Evolutionary conservation across 2,888 invertebrate genomes (phyloP), one percentile per base, ranked within the genome.

Genomic region (Pseudoips prasinana): DNA sequence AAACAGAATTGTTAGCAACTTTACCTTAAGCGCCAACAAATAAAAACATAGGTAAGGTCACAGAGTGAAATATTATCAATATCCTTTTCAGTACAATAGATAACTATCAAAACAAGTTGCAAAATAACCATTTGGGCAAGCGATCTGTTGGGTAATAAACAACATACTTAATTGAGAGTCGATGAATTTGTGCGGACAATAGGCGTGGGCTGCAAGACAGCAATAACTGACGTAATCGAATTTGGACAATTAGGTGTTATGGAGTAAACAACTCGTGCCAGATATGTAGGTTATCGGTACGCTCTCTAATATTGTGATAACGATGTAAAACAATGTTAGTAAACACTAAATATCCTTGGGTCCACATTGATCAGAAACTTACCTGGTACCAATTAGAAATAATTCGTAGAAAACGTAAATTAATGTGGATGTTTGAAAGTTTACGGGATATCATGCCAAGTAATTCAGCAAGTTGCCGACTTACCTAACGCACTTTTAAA

Each of bases 261-360:
- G 64, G 56, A 66, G 72, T 73, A 79, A 81, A 77, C 71, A 71
- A 65, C 59, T 61, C 50, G 59, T 54, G 60, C 57, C 46, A 51
- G 52, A 68, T 67, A 77, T 75, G 72, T 77, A 66, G 81, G 79
- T 82, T 81, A 82, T 75, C 77, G 50, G 59, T 41, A 62, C 62
- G 57, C 46, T 51, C 52, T 48, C 51, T 57, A 46, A 49, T 53
- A 43, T 29, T 52, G 33, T 49, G 64, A 67, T 62, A 60, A 52
- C 36, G 51, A 58, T 57, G 56, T n/a, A n/a, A n/a, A n/a, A n/a
- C n/a, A n/a, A n/a, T n/a, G n/a, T n/a, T n/a, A n/a, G n/a, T n/a
- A n/a, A n/a, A n/a, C n/a, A n/a, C n/a, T n/a, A n/a, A n/a, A n/a
- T n/a, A n/a, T n/a, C n/a, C n/a, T n/a, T n/a, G n/a, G n/a, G n/a